Base-by-base conservation (phyloP, 2,888 invertebrate genomes). In the Chouioia cunea region DNA sequence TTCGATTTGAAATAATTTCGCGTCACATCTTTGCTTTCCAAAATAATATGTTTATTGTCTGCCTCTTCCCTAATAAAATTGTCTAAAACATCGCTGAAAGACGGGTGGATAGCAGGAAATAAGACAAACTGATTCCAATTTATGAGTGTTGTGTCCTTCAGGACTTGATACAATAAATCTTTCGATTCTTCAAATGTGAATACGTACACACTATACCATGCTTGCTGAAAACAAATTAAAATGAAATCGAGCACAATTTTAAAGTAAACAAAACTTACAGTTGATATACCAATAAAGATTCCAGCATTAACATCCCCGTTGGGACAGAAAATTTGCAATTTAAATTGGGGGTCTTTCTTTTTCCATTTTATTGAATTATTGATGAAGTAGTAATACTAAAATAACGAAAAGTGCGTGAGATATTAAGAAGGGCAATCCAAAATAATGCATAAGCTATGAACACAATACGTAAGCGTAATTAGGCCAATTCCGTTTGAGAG, bases 401-500 rank as follows among this genome's bases (percentile, higher is more conserved):
- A 27, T 27, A 27, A 27, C 6, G 27, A 52, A 86, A 79, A 68
- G 18, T 0, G 3, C 12, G 27, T 27, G 27, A 27, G 27, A 27
- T 4, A 27, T 4, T 6, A 27, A 27, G 3, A 27, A 27, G 6
- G 2, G 27, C n/a, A n/a, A 27, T 27, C 6, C 6, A 27, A 27
- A 27, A 27, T 27, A 27, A 4, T 27, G 2, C 6, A 27, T 27
- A n/a, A n/a, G n/a, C n/a, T n/a, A n/a, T 2, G 53, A n/a, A 27
- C 27, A 27, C 27, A n/a, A 27, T 27, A 27, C 27, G 27, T 27
- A 27, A 2, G 27, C 2, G 6, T 27, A 56, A 23, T 4, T 56
- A 23, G 56, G 56, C 56, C 56, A 56, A 56, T 56, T n/a, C 15
- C 74, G 66, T 74, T 80, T 80, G 65, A 79, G 78, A 27, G 81